Evolutionary conservation across 2,113 vertebrate genomes (phyloP).

Genomic region (Tyrannus savana): DNA sequence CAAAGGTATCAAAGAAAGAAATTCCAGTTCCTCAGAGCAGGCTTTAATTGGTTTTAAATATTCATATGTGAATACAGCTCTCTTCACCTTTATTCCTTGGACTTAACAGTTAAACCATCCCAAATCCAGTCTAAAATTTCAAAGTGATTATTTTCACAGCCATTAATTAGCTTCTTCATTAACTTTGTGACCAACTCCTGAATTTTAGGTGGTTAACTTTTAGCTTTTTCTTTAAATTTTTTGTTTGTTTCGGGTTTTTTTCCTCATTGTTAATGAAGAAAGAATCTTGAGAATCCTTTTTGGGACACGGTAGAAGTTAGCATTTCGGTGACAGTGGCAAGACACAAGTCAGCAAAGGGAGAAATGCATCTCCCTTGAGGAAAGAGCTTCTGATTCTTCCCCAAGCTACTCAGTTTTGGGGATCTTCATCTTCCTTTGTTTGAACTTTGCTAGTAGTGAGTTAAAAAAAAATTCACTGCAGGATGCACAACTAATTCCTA

Average conservation of each 20-base stretch:
- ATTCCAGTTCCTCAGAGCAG: background rate
- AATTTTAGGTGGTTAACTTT: background rate
- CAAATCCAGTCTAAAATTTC: background rate
- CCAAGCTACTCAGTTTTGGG: background rate
- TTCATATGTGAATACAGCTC: background rate
- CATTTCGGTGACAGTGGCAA: background rate
- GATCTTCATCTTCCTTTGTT: background rate
- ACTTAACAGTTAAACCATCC: background rate
- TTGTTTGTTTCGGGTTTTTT: background rate
- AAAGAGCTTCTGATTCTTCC: background rate
- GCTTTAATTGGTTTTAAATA: background rate
- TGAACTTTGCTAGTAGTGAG: background rate
- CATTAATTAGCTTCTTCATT: background rate
- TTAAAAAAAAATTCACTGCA: background rate
- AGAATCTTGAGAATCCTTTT: background rate
- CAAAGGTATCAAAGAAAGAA: background rate
- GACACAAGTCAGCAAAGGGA: background rate
- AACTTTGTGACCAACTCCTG: background rate
- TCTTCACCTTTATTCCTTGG: background rate
- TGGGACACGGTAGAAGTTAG: background rate
- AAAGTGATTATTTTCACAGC: background rate
- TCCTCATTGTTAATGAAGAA: background rate
- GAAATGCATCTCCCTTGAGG: background rate
- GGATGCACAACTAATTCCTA: background rate
- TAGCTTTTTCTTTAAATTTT: background rate